These are phyloP conservation scores for Hartigia nigra DNA, from an alignment of 2,888 invertebrate genomes.

Conservation along the genomic window DNA sequence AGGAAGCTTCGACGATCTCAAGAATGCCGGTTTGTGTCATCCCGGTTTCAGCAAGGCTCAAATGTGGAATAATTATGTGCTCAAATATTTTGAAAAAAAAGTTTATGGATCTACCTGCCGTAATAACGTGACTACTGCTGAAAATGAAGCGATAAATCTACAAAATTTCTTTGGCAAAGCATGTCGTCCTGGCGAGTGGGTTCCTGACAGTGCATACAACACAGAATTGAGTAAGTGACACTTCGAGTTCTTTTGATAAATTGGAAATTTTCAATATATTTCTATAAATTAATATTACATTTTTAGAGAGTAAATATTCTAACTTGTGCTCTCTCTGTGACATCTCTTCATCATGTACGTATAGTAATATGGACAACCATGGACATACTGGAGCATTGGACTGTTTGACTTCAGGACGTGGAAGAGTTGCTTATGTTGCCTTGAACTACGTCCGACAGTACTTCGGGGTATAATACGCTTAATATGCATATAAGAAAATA, in stretches of 20 bases:
- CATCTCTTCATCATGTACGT: constrained; percentile 49
- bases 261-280: neutral
- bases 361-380: constrained; percentile 63
- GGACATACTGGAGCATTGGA: constrained; percentile 74
- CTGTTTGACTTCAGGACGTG: constrained; percentile 69
- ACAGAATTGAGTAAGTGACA: constrained; percentile 70
- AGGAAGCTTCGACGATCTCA: constrained; percentile 67
- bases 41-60: constrained; percentile 72
- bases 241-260: neutral
- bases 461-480: constrained; percentile 66
- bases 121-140: constrained; percentile 54
- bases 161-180: constrained; percentile 74
- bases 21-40: constrained; percentile 73
- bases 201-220: constrained; percentile 69
- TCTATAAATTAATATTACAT: neutral
- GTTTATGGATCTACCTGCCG: constrained; percentile 60
- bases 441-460: constrained; percentile 68
- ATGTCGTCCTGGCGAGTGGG: constrained; percentile 81
- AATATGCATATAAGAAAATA: constrained; percentile 2
- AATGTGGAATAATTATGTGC: constrained; percentile 71
- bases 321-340: constrained; percentile 73
- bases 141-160: constrained; percentile 73
- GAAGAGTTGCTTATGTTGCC: constrained; percentile 73
- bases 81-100: constrained; percentile 72
- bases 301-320: constrained; percentile 68